Conservation (phyloP, 2,113 vertebrate species). For the Chloropsis cyanopogon region DNA sequence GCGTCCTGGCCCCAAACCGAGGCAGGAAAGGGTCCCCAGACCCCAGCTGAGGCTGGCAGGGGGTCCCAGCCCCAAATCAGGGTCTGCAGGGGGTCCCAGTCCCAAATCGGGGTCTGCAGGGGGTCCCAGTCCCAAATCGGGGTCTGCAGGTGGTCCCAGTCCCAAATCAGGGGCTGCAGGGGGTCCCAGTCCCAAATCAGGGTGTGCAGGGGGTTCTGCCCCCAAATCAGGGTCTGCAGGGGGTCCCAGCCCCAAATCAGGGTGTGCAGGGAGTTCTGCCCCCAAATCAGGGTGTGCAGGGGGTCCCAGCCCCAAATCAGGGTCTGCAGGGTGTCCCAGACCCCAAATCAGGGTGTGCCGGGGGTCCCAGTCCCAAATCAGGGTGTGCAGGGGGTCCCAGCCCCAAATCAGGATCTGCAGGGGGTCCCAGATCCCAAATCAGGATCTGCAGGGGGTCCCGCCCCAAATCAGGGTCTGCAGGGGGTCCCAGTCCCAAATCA, state of each 20-base stretch:
- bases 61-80: neutral
- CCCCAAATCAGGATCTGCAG: neutral
- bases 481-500: fast-evolving
- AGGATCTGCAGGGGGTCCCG: no score
- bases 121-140: no score
- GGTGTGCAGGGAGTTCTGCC: no score
- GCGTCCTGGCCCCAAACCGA: fast-evolving
- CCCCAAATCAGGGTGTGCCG: no score
- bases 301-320: fast-evolving
- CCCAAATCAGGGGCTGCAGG: neutral
- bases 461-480: neutral
- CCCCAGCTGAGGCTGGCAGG: neutral
- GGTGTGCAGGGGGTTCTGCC: fast-evolving
- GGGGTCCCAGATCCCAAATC: no score
- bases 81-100: no score
- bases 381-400: no score
- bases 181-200: neutral
- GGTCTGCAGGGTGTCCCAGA: no score
- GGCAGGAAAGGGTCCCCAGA: neutral
- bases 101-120: no score
- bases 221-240: neutral
- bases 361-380: no score
- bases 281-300: neutral
- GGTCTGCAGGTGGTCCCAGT: no score
- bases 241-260: no score